These are phyloP conservation scores for Oryzias celebensis DNA, from an alignment of 2,113 vertebrate genomes.

Conservation along the genomic window DNA sequence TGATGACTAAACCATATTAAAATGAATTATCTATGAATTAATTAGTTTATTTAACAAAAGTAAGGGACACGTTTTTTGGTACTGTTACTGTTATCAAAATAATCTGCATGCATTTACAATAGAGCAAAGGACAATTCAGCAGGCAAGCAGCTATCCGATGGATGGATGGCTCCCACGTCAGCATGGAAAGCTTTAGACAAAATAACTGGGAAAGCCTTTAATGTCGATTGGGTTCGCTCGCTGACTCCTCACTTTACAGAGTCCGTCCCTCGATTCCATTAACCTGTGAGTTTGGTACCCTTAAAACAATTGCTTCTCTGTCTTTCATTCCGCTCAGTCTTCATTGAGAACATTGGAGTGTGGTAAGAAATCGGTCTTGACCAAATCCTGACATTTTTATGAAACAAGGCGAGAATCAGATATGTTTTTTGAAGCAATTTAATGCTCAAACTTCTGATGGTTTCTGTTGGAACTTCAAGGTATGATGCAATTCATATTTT, in stretches of 20 bases:
- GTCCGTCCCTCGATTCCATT: background rate
- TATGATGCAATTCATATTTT: too few relatives aligned
- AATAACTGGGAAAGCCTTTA: conserved; percentile 47
- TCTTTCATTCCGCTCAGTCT: too few relatives aligned
- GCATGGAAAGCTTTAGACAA: conserved; percentile 48
- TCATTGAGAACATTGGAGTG: too few relatives aligned
- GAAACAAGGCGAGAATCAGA: too few relatives aligned
- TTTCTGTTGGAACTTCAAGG: too few relatives aligned
- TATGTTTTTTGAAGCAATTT: too few relatives aligned
- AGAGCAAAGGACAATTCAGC: conserved; percentile 52
- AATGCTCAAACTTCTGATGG: too few relatives aligned
- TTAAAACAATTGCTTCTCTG: background rate
- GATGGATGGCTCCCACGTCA: conserved; percentile 42
- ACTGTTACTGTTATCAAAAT: conserved; percentile 7
- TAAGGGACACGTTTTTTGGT: too few relatives aligned
- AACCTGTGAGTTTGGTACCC: background rate
- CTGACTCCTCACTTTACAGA: conserved; percentile 24
- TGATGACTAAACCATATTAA: background rate
- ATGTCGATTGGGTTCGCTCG: conserved; percentile 46
- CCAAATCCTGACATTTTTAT: too few relatives aligned
- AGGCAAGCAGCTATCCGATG: conserved; percentile 32
- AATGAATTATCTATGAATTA: too few relatives aligned
- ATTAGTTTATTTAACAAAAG: too few relatives aligned
- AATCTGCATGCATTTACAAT: conserved; percentile 31
- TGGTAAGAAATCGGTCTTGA: too few relatives aligned